Evolutionary conservation across 1,140 invertebrate species (phyloP).

Genomic region (Lepidotrigona ventralis): DNA sequence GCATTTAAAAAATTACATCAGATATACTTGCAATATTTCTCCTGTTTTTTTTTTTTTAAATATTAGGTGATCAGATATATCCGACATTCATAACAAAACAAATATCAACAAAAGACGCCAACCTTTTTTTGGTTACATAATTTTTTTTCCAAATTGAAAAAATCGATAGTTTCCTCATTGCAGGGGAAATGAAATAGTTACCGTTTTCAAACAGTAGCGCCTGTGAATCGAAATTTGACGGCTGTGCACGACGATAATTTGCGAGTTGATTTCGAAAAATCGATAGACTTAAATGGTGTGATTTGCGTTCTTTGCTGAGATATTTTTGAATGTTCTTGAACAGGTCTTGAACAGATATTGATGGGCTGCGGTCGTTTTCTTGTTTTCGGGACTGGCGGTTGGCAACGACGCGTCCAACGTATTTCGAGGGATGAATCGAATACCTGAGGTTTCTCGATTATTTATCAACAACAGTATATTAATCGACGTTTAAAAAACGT

Average conservation of each 20-base stretch:
- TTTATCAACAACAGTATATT: background rate
- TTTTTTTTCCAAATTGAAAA: background rate
- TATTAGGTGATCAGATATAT: background rate
- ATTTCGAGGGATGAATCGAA: slow-evolving; percentile 15
- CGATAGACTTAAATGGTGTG: background rate
- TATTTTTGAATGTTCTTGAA: background rate
- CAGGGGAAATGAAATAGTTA: background rate
- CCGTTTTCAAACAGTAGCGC: background rate
- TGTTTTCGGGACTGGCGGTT: slow-evolving; percentile 40
- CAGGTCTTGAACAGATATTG: background rate
- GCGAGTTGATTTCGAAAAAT: background rate
- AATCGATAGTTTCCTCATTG: background rate
- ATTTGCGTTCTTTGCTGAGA: background rate
- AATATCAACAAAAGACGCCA: background rate
- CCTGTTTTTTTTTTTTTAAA: background rate
- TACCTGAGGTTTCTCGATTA: background rate
- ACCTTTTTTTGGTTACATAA: background rate
- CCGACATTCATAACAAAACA: no score
- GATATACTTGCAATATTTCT: background rate
- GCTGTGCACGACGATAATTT: background rate
- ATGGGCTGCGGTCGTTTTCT: slow-evolving; percentile 25
- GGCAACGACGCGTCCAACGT: slow-evolving; percentile 35
- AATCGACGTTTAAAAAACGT: background rate
- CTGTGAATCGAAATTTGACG: background rate
- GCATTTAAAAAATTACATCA: background rate